A percentile compares a stretch with the other conserved stretches of the same genome.
These are phyloP conservation scores for Engraulis encrasicolus DNA, from an alignment of 2,113 vertebrate genomes.

Conservation along the genomic window DNA sequence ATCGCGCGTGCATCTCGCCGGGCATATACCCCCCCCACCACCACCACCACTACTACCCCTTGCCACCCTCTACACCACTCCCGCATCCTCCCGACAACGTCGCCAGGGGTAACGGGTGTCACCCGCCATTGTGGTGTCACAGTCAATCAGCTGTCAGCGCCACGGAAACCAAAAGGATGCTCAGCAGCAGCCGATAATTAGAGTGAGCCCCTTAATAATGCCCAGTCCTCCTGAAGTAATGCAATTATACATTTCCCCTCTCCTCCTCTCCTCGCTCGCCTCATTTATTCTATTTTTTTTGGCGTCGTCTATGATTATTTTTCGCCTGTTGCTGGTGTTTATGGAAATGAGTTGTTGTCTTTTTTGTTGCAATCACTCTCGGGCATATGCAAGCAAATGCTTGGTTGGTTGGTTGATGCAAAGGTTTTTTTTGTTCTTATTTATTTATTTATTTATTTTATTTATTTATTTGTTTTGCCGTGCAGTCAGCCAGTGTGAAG, in stretches of 20 bases:
- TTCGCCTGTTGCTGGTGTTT: constrained; percentile 41
- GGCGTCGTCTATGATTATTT: constrained; percentile 1
- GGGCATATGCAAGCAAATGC: constrained; percentile 15
- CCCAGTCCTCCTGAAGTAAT: constrained; percentile 50
- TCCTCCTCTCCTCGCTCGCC: neutral
- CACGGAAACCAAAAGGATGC: constrained; percentile 45
- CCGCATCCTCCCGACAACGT: constrained; percentile 67
- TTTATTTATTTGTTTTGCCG: too few relatives aligned
- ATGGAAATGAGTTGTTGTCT: constrained; percentile 51
- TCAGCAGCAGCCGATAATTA: constrained; percentile 47
- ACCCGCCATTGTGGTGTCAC: constrained; percentile 55
- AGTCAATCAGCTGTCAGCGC: constrained; percentile 63
- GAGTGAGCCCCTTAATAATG: constrained; percentile 37
- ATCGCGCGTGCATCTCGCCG: constrained; percentile 54
- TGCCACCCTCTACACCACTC: too few relatives aligned
- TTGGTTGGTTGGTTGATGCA: neutral
- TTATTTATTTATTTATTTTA: too few relatives aligned
- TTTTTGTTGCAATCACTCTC: constrained; percentile 38
- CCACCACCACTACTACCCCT: too few relatives aligned
- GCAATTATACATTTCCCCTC: constrained; percentile 37
- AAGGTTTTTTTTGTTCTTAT: too few relatives aligned
- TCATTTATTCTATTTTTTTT: neutral
- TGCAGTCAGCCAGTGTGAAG: neutral
- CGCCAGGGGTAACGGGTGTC: constrained; percentile 50
- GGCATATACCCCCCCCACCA: too few relatives aligned